Conservation (phyloP, 1,140 invertebrate genomes). For the Danaus melanippus region DNA sequence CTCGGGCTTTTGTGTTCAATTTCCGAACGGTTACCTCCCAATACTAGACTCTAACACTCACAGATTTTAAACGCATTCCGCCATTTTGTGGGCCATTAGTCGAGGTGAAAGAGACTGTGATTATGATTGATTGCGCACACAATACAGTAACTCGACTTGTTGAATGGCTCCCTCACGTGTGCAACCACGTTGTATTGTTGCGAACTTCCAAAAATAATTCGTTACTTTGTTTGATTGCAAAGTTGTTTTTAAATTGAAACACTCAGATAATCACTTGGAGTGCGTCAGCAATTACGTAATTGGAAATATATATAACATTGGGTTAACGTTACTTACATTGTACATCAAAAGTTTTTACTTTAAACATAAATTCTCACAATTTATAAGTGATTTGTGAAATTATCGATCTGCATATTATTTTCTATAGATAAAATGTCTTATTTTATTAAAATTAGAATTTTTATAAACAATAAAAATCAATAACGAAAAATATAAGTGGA, state of each 20-base stretch:
- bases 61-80: slow-evolving; percentile 64
- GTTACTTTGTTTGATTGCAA: slow-evolving; percentile 40
- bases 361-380: no score
- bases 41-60: slow-evolving; percentile 45
- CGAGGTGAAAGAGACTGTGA: slow-evolving; percentile 64
- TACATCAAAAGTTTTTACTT: no score
- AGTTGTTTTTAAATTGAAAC: slow-evolving; percentile 12
- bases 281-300: slow-evolving; percentile 16
- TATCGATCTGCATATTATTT: no score
- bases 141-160: slow-evolving; percentile 54
- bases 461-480: no score
- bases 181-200: slow-evolving; percentile 43
- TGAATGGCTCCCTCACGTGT: slow-evolving; percentile 55
- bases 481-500: no score
- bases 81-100: slow-evolving; percentile 68
- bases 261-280: slow-evolving; percentile 17
- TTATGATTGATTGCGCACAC: slow-evolving; percentile 64
- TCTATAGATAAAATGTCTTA: no score
- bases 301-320: slow-evolving; percentile 5
- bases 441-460: no score
- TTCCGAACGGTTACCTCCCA: slow-evolving; percentile 65
- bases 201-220: slow-evolving; percentile 28
- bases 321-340: no score
- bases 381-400: no score
- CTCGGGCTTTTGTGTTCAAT: slow-evolving; percentile 46